Base-by-base conservation (phyloP, 2,113 vertebrate genomes). In the Clarias batrachus region DNA sequence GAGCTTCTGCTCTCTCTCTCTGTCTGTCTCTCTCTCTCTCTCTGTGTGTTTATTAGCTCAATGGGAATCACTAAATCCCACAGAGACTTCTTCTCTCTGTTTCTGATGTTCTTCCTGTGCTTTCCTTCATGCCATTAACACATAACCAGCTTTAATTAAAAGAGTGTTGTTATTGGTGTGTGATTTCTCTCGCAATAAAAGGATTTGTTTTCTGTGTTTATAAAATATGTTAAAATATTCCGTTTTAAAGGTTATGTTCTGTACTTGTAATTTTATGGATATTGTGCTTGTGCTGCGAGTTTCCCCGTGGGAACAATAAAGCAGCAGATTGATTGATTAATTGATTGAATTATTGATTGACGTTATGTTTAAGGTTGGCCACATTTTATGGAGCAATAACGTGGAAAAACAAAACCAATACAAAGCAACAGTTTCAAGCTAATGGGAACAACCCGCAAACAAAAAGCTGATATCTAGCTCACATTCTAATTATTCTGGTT, bases 21-120 rank as follows among this genome's bases (percentile, higher is more conserved):
- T 48, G 33, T 65, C 80, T 81, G 33, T 52, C 80, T 65, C 60
- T 48, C 59, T 81, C 30, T 81, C 57, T 81, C 73, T 54, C 41
- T 76, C 73, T 76, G 11, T 77, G 48, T 77, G 25, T 54, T 16
- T 77, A 77, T 52, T 48, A 48, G 33, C 97, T 96, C 96, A 91
- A 93, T 97, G 96, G 97, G 97, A 98, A 98, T 97, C 97, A 97
- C 97, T 97, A 97, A 96, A 97, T 97, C 97, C 95, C 93, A 73
- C 33, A 14, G 57, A 25, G 59, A 41, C 10, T 14, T 25, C 52
- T 52, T 23, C 41, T 52, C 1, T 76, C 12, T 0, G 37, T 12
- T 10, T 1, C 14, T 73, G 17, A 73, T 41, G 6, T 48, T 8
- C 48, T 48, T 73, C 33, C 41, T 4, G 37, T n/a, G 48, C 23